Base-by-base conservation (phyloP, 2,113 vertebrate species). In the Shinisaurus crocodilurus region DNA sequence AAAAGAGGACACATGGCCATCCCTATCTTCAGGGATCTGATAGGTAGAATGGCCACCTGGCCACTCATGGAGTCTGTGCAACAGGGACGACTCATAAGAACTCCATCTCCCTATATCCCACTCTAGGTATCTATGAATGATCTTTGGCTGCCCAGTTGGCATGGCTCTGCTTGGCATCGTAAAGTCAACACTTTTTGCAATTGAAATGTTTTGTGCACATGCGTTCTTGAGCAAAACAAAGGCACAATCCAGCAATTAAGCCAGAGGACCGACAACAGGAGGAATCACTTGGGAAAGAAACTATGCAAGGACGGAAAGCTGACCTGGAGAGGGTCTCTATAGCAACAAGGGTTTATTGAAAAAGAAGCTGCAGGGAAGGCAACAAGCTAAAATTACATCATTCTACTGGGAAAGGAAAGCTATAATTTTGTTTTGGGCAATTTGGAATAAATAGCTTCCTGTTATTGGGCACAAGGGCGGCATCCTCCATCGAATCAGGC, bases 381-480 rank as follows among this genome's bases (percentile, higher is more conserved):
- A 82, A 80, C 81, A 88, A 50, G 67, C 89, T 92, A 85, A 92
- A 95, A 95, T 92, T 87, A 89, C 65, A 89, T 92, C 86, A 54
- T 88, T 95, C 89, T 88, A 1, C 45, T 85, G 74, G 40, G 83
- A 90, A 93, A 79, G 91, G 82, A 92, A 93, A 77, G 67, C 76
- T 91, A n/a, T 92, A 92, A 89, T 96, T 88, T 67, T 65, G 3
- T 82, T 92, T 90, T 70, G 50, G 90, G 80, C 82, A 91, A 93
- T 96, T 93, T 92, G 65, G 94, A 96, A 93, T 88, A 34, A 88
- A 69, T 72, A 84, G 60, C 92, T 95, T 96, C 91, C 89, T 95
- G 86, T 92, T 87, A 91, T 94, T 89, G 89, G 88, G 80, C 79
- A 70, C 87, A 63, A 50, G 40, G 27, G 63, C 37, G 20, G 54